A percentile compares a stretch with the other conserved stretches of the same genome.
Evolutionary conservation across 2,113 vertebrate species (phyloP).

Genomic region (Podarcis raffonei): DNA sequence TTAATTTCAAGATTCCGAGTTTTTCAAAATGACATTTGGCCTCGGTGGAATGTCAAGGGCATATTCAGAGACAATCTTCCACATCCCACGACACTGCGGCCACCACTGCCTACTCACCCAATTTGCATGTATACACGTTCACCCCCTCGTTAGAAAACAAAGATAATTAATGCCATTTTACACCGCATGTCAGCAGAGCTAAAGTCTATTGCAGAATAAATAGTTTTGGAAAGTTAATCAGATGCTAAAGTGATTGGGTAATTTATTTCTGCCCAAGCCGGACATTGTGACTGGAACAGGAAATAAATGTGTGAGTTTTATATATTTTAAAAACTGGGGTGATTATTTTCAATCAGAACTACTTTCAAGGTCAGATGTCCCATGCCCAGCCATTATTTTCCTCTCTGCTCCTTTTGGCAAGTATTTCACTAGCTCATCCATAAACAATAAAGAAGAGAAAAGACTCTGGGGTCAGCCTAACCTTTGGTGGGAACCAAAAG

Average conservation of each 20-base stretch:
- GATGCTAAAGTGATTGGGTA: conserved; percentile 63
- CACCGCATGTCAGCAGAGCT: conserved; percentile 47
- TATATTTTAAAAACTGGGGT: conserved; percentile 47
- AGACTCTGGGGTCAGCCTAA: conserved; percentile 72
- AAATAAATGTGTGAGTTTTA: conserved; percentile 60
- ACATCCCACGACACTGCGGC: not conserved
- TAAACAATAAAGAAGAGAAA: conserved; percentile 76
- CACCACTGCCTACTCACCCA: not conserved
- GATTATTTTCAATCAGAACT: conserved; percentile 79
- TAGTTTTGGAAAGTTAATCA: conserved; percentile 72
- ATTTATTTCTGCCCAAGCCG: conserved; percentile 72
- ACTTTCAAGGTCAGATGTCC: conserved; percentile 79
- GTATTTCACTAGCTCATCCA: conserved; percentile 69
- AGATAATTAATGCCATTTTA: conserved; percentile 68
- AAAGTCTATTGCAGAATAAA: conserved; percentile 73
- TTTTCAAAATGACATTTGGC: conserved; percentile 54
- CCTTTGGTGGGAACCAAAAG: conserved; percentile 60
- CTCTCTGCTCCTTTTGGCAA: conserved; percentile 74
- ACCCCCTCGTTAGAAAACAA: conserved; percentile 23
- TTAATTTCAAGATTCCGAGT: conserved; percentile 64
- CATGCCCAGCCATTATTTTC: conserved; percentile 76
- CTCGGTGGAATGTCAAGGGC: conserved; percentile 39
- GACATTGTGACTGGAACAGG: conserved; percentile 60
- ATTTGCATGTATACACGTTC: not conserved
- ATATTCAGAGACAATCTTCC: conserved; percentile 47